Percentiles rank a stretch among this genome's conserved stretches.
Conservation (phyloP, 2,888 invertebrate species). For the Athalia circularis region DNA sequence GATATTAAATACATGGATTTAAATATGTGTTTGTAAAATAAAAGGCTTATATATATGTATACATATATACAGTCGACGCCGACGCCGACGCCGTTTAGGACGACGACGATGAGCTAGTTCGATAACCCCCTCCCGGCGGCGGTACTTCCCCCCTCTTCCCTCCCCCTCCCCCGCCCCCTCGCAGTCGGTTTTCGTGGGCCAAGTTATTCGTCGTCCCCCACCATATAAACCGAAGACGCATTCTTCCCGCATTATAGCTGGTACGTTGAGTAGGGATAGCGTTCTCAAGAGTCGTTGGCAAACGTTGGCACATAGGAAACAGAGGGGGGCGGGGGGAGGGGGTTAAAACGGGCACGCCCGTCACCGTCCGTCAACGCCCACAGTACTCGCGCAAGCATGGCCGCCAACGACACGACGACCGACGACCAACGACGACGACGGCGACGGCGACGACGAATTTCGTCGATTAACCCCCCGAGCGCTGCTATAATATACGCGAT, state of each 20-base stretch:
- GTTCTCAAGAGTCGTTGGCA: slow-evolving; percentile 67
- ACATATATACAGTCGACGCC: too few species aligned
- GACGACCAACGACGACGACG: slow-evolving; percentile 1
- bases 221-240: slow-evolving; percentile 4
- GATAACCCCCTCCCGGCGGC: slow-evolving; percentile 18
- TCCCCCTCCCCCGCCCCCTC: too few species aligned
- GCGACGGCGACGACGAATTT: too few species aligned
- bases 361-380: slow-evolving; percentile 68
- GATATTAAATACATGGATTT: too few species aligned
- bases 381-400: slow-evolving; percentile 73
- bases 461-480: too few species aligned
- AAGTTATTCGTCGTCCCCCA: background rate
- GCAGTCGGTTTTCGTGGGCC: background rate
- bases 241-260: slow-evolving; percentile 44
- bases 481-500: too few species aligned
- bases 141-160: background rate
- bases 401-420: slow-evolving; percentile 49
- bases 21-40: too few species aligned
- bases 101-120: slow-evolving; percentile 26
- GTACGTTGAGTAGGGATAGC: slow-evolving; percentile 59
- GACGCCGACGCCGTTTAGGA: background rate
- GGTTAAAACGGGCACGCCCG: slow-evolving; percentile 59
- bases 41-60: too few species aligned
- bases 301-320: slow-evolving; percentile 54
- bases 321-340: too few species aligned